Evolutionary conservation across 2,888 invertebrate species (phyloP).

Genomic region (Synanthedon vespiformis): DNA sequence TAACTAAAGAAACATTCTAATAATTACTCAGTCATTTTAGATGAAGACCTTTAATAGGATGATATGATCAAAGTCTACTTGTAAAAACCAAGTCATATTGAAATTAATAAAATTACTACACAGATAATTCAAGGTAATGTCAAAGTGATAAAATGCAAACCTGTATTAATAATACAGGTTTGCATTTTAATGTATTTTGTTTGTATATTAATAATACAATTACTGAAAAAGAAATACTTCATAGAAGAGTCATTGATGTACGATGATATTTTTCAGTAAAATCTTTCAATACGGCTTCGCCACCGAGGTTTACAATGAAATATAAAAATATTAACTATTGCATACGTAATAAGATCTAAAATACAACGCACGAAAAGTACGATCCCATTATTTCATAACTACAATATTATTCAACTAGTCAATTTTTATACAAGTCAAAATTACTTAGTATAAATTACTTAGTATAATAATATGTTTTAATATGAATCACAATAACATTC

Average conservation of each 20-base stretch:
- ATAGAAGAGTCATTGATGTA: no score
- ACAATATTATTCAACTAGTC: constrained; percentile 12
- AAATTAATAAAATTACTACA: no score
- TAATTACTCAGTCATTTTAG: constrained; percentile 12
- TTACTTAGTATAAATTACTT: constrained; percentile 13
- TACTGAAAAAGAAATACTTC: no score
- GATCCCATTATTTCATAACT: constrained; percentile 8
- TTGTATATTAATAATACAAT: no score
- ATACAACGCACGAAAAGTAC: constrained; percentile 3
- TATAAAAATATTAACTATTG: constrained; percentile 3
- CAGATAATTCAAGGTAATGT: no score
- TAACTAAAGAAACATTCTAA: constrained; percentile 6
- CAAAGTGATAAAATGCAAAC: no score
- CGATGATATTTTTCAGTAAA: no score
- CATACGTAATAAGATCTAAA: constrained; percentile 1
- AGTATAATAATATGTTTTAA: not conserved
- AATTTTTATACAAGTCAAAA: constrained; percentile 13
- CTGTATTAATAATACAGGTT: no score
- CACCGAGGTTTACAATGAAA: constrained; percentile 1
- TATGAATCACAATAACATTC: constrained; percentile 3
- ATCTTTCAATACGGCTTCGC: constrained; percentile 5
- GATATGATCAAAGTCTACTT: no score
- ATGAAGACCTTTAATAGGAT: constrained; percentile 1
- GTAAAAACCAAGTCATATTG: no score
- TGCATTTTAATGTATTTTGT: no score